Evolutionary conservation across 2,888 invertebrate species (phyloP).

Genomic region (Drosophila recens): DNA sequence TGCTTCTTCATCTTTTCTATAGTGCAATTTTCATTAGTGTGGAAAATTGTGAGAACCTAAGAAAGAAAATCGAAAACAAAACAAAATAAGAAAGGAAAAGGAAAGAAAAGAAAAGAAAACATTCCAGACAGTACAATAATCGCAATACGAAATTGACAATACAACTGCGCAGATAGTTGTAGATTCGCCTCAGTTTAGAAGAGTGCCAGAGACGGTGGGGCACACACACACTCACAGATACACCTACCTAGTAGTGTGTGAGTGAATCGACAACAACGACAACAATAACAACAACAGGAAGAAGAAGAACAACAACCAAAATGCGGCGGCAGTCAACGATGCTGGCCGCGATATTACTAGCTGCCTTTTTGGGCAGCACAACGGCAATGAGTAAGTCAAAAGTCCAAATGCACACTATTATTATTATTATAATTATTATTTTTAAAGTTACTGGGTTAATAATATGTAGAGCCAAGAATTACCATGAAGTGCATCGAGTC

Average conservation of each 20-base stretch:
- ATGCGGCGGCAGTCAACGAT: constrained; percentile 84
- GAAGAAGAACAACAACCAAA: constrained; percentile 52
- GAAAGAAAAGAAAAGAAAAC: constrained; percentile 24
- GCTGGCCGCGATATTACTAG: constrained; percentile 83
- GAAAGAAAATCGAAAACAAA: constrained; percentile 4
- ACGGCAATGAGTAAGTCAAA: constrained; percentile 83
- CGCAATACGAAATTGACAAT: constrained; percentile 46
- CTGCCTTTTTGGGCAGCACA: constrained; percentile 81
- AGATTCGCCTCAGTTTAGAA: constrained; percentile 20
- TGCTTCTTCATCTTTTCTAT: constrained; percentile 1
- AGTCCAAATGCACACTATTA: not conserved
- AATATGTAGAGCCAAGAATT: no score
- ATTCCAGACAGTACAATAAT: constrained; percentile 48
- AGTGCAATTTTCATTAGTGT: constrained; percentile 64
- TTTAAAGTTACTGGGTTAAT: no score
- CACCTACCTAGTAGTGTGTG: constrained; percentile 6
- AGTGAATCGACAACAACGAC: constrained; percentile 4
- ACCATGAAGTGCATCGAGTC: not conserved
- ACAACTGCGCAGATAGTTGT: constrained; percentile 45
- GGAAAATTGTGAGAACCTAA: constrained; percentile 62
- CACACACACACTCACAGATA: constrained; percentile 5
- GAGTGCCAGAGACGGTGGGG: constrained; percentile 23
- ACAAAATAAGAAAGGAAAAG: constrained; percentile 3
- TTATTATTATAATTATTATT: no score
- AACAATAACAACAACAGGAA: constrained; percentile 13